Evolutionary conservation across 2,888 invertebrate species (phyloP).

Genomic region (Cybosia mesomella): DNA sequence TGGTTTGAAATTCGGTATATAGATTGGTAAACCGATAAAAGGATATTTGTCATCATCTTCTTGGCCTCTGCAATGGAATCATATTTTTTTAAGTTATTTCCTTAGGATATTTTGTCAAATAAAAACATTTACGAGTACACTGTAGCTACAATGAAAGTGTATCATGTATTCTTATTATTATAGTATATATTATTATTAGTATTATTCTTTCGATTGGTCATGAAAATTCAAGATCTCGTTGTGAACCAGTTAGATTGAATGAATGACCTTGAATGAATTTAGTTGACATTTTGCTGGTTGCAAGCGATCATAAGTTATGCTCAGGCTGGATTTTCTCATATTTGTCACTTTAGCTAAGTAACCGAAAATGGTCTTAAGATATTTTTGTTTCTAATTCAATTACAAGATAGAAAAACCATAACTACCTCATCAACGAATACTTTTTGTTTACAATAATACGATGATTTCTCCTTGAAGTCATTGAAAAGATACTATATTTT

Average conservation of each 20-base stretch:
- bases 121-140: too few species aligned
- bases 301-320: too few species aligned
- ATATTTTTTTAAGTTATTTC: not conserved
- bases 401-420: not conserved
- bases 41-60: slow-evolving; percentile 9
- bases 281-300: not conserved
- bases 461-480: not conserved
- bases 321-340: too few species aligned
- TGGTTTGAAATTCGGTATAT: slow-evolving; percentile 28
- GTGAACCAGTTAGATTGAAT: too few species aligned
- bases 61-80: slow-evolving; percentile 4
- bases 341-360: not conserved
- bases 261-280: not conserved
- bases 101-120: not conserved
- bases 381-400: not conserved
- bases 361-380: not conserved
- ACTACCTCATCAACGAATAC: not conserved
- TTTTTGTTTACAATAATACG: not conserved
- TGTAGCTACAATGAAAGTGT: too few species aligned
- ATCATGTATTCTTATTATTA: too few species aligned
- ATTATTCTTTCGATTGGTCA: too few species aligned
- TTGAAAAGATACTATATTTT: not conserved
- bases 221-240: too few species aligned
- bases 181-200: too few species aligned
- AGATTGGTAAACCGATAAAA: slow-evolving; percentile 29